Evolutionary conservation across 2,797 vertebrate species (phyloP), one percentile per base, ranked within the genome.

Genomic region (Chromis chromis): DNA sequence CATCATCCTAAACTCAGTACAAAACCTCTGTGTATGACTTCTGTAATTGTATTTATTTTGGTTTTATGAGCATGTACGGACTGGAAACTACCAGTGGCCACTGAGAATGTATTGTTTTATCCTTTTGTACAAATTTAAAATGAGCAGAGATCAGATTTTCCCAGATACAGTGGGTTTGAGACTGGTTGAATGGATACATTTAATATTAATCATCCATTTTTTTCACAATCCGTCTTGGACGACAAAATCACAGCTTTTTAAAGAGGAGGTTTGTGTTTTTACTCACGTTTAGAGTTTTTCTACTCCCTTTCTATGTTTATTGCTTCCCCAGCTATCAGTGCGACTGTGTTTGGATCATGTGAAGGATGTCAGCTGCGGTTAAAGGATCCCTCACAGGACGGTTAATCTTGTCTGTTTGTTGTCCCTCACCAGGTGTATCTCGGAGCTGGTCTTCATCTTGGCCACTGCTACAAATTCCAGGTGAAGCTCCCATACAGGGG

Each of bases 361-460:
- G 49, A 36, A 25, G 53, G 22, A 79, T 69, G 49, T 60, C 36
- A 24, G 46, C 17, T 5, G 28, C 16, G 25, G 68, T 54, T 69
- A 6, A 68, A 71, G 17, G 53, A 36, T 62, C 17, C 25, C 0
- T n/a, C 16, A 22, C 16, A 53, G 28, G 19, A 39, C 11, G 33
- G 7, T 60, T 61, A 33, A 61, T 63, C 66, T 62, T 25, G 49
- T 54, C 42, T 46, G 68, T 65, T 65, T 78, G 65, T 73, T 70
- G 28, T 74, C 73, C 57, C 66, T 74, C 57, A 28, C 76, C 78
- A 86, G 81, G 82, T 89, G 77, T 50, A 85, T 65, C 78, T 83
- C 75, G 67, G 55, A 56, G 62, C 65, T 61, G 19, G 54, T 71
- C 53, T 84, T 40, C 75, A 66, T 82, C 61, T 81, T 33, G 12